Base-by-base conservation (phyloP, 2,113 vertebrate species). In the Paratilapia polleni region DNA sequence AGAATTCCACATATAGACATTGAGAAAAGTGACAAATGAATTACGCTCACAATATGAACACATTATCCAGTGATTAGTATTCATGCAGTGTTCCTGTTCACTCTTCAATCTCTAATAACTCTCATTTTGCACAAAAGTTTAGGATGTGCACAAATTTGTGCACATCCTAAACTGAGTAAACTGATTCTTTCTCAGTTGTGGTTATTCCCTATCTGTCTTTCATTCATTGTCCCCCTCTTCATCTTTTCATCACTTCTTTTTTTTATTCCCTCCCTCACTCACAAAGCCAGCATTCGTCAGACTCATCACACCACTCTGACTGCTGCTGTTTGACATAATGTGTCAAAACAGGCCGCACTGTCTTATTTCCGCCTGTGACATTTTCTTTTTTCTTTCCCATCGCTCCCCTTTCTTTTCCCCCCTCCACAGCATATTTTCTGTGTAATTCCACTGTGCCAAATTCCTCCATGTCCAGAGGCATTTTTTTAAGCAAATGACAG, bases 331-430 rank as follows among this genome's bases (percentile, higher is more conserved):
- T 90, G 89, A 92, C 87, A 78, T 34, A 10, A 76, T 47, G 57
- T 91, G 92, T 92, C 88, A 88, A 84, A 93, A 90, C 88, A 89
- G 86, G 79, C 73, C 83, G 26, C 61, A 43, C 83, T 83, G 64
- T 91, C 82, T 92, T 85, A 85, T 83, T 91, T 52, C 82, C 81
- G 75, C 73, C 54, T 3, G 2, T 86, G 81, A 87, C 81, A 85
- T 85, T 82, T 85, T 80, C 52, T 66, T 68, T 82, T 59, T 62
- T 54, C 59, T 78, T 74, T n/a, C 75, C 78, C 64, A 76, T 84
- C 70, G 20, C 8, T 43, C 47, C 57, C n/a, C 61, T 31, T 12
- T 64, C n/a, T n/a, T 26, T 70, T 26, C 58, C 7, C 61, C 17
- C 17, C 20, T 38, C 70, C 59, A 34, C 26, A 22, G 61, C 38